Evolutionary conservation across 2,113 vertebrate genomes (phyloP).

Genomic region (Syrrhaptes paradoxus): DNA sequence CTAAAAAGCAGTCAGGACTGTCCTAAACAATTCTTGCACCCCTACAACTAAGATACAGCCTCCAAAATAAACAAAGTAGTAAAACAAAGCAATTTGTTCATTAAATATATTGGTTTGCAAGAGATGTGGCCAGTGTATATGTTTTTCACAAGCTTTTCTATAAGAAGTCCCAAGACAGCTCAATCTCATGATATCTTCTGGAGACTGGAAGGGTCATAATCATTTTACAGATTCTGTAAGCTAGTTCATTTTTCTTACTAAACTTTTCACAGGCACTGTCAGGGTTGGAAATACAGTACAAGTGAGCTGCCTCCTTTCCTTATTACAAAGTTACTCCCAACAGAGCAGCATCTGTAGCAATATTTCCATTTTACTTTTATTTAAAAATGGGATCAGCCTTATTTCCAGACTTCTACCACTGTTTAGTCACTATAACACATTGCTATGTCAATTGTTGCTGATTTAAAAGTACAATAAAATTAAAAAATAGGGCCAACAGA

Average conservation of each 20-base stretch:
- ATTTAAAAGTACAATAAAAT: not conserved
- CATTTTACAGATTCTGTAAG: not conserved
- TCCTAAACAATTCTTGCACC: not conserved
- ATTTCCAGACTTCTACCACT: not conserved
- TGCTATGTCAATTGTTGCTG: not conserved
- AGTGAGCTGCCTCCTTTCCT: not conserved
- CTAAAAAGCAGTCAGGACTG: not conserved
- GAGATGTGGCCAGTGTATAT: not conserved
- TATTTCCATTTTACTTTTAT: not conserved
- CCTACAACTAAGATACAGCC: not conserved
- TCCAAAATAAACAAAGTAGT: not conserved
- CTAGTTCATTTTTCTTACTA: not conserved
- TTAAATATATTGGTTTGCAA: not conserved
- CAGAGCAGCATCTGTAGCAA: not conserved
- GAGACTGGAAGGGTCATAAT: not conserved
- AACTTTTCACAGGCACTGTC: not conserved
- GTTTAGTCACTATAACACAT: not conserved
- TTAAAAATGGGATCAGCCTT: not conserved
- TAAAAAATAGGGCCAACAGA: not conserved
- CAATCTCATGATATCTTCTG: not conserved
- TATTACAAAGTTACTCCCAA: not conserved
- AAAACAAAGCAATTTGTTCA: not conserved
- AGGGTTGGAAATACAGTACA: not conserved
- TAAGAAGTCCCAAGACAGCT: not conserved
- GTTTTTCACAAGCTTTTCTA: not conserved